A percentile compares a stretch with the other conserved stretches of the same genome.
Conservation (phyloP, 2,888 invertebrate species). For the Trissolcus japonicus region DNA sequence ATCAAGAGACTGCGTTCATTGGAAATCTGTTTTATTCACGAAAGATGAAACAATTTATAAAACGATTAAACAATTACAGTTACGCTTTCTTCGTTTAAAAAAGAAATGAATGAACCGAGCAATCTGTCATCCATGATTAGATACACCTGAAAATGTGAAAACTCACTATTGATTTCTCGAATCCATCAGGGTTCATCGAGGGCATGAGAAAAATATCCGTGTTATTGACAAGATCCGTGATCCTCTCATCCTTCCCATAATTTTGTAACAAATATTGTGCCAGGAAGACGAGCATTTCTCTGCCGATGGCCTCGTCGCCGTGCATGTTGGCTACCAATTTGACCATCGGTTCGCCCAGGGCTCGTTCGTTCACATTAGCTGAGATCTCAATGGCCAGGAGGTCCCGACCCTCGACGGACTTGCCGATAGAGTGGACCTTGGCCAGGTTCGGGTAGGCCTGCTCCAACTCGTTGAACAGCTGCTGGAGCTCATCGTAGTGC, state of each 20-base stretch:
- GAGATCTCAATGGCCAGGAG: constrained; percentile 90
- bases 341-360: constrained; percentile 88
- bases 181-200: constrained; percentile 98
- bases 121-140: no score
- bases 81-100: no score
- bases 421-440: constrained; percentile 86
- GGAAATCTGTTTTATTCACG: no score
- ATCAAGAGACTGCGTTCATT: no score
- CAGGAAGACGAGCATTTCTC: constrained; percentile 89
- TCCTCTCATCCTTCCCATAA: constrained; percentile 82
- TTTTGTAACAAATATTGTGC: constrained; percentile 89
- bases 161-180: constrained; percentile 77
- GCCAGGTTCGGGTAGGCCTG: constrained; percentile 83
- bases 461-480: constrained; percentile 81
- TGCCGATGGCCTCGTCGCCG: constrained; percentile 93
- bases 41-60: no score
- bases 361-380: constrained; percentile 81
- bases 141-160: background rate
- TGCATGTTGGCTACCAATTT: constrained; percentile 98
- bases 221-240: constrained; percentile 87
- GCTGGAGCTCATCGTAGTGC: constrained; percentile 83
- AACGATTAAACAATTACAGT: no score
- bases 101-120: no score
- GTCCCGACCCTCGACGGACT: constrained; percentile 88
- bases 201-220: constrained; percentile 98